Percentiles rank a stretch among this genome's conserved stretches.
These are phyloP conservation scores for Carollia perspicillata DNA, from an alignment of 2,113 vertebrate genomes.

Conservation along the genomic window DNA sequence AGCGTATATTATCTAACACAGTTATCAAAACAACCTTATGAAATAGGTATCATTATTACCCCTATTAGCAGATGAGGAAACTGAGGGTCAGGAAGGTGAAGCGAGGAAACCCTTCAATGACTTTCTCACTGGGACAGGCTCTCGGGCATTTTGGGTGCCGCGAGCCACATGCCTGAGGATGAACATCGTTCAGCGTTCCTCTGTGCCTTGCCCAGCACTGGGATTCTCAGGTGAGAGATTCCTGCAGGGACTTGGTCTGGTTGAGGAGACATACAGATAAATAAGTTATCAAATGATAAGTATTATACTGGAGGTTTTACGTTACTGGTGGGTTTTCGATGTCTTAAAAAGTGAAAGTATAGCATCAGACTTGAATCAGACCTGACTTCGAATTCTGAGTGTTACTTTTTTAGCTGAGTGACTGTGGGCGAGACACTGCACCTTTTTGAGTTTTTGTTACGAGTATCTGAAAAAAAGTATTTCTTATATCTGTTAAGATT, in stretches of 20 bases:
- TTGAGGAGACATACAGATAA: background rate
- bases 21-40: slow-evolving; percentile 66
- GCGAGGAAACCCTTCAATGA: background rate
- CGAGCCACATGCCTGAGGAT: background rate
- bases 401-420: slow-evolving; percentile 1
- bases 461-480: background rate
- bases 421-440: background rate
- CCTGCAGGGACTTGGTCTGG: background rate
- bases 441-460: slow-evolving; percentile 23
- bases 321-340: background rate
- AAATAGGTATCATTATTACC: slow-evolving; percentile 62
- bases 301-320: background rate
- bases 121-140: background rate
- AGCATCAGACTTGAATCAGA: background rate
- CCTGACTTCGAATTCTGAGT: background rate
- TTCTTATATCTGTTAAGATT: background rate
- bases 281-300: background rate
- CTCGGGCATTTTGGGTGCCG: background rate
- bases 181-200: background rate
- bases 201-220: background rate
- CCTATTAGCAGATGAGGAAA: slow-evolving; percentile 59
- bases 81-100: slow-evolving; percentile 54
- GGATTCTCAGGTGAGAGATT: background rate
- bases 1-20: slow-evolving; percentile 40
- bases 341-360: background rate